Evolutionary conservation across 2,797 vertebrate species (phyloP), one percentile per base, ranked within the genome.

Genomic region (Scomberomorus guttatus): DNA sequence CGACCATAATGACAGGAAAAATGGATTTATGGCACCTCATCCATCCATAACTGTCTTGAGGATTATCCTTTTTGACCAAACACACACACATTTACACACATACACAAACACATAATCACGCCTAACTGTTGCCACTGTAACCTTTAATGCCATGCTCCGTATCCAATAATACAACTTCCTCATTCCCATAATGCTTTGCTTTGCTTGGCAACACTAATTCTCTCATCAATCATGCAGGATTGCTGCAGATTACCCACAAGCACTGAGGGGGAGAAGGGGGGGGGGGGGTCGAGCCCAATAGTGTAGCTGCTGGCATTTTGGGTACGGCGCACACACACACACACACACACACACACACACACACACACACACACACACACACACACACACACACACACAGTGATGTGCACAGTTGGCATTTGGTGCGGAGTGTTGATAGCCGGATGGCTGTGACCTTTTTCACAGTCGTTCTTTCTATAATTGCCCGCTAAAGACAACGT

Each of bases 381-480:
- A 58, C 24, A 60, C 75, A 66, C 37, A 55, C 14, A 39, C 48
- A 58, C 72, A 46, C 52, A 67, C 52, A 13, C 75, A 73, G 81
- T 8, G 44, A 73, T 63, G 68, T 48, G 50, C 77, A 82, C 81
- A 73, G 85, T 78, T 91, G 92, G 92, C 90, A 91, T 94, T 93
- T 93, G 85, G 79, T 75, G 68, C n/a, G 5, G 42, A 80, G 81
- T 80, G 88, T 85, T 91, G 92, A 91, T 89, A 84, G 84, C 79
- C 48, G 66, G 89, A 91, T 66, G 86, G 81, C 84, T 79, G 62
- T 94, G 94, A 94, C 94, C 94, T 95, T 95, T 94, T 87, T 78
- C 89, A 66, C 75, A 75, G 83, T 87, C 78, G 34, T 82, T 85
- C 84, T 80, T 84, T 75, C 87, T 89, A 80, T 94, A 94, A 94